phyloP scores from a whole-genome alignment of 2,113 vertebrate genomes.

The Vombatus ursinus region DNA sequence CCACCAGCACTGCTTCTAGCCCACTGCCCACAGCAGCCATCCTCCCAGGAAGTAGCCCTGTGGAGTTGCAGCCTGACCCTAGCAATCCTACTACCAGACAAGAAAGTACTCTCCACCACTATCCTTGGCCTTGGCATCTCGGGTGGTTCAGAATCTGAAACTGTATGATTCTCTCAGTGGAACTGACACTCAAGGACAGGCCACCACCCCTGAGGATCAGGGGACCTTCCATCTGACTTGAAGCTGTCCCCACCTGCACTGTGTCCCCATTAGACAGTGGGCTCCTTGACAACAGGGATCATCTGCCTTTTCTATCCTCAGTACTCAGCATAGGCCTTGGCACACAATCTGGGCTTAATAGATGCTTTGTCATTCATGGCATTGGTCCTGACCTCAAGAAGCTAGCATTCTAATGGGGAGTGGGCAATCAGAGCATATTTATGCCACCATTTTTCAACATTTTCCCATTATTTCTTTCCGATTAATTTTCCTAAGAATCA shows the following conservation, averaged over 20 bases:
- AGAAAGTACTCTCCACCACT: background rate
- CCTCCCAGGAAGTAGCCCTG: background rate
- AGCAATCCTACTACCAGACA: background rate
- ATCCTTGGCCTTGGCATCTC: background rate
- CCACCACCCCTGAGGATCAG: background rate
- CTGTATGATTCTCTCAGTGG: no score
- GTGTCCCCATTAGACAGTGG: background rate
- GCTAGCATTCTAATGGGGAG: background rate
- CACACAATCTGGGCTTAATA: slow-evolving; percentile 14
- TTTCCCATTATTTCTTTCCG: slow-evolving; percentile 36
- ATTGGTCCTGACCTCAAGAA: slow-evolving; percentile 19
- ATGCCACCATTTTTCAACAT: background rate
- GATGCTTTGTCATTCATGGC: slow-evolving; percentile 10
- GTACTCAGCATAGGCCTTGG: background rate
- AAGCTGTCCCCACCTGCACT: no score
- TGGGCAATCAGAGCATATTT: background rate
- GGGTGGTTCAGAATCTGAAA: fast-evolving
- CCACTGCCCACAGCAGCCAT: background rate
- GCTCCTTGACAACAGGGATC: background rate
- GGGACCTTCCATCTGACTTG: no score
- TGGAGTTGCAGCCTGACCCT: background rate
- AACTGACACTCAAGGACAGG: background rate
- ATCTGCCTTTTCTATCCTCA: background rate
- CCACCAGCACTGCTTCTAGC: background rate
- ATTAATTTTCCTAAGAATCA: background rate